These are phyloP conservation scores for Poecile montanus DNA, from an alignment of 2,797 vertebrate species.

Conservation along the genomic window DNA sequence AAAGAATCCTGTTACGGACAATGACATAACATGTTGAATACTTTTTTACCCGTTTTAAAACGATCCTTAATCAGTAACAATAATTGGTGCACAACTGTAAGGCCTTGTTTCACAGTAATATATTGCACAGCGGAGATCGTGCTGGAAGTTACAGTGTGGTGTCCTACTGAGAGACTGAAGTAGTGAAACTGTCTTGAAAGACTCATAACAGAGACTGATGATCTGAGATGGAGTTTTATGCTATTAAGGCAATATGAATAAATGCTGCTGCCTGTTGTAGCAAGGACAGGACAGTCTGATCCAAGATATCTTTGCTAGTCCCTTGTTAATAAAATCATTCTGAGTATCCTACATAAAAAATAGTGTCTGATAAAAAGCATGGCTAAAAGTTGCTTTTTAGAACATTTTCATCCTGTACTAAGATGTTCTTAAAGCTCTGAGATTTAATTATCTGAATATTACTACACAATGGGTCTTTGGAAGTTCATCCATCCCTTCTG, in stretches of 20 bases:
- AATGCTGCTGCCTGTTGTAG: neutral
- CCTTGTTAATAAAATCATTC: neutral
- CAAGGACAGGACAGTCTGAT: neutral
- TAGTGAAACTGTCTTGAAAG: conserved; percentile 23
- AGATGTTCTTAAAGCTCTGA: neutral
- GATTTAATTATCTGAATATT: neutral
- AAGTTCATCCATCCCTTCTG: neutral
- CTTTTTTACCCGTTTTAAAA: neutral
- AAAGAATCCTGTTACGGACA: neutral
- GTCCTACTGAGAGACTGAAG: neutral
- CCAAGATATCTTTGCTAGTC: neutral
- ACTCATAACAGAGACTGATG: neutral
- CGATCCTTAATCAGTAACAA: neutral
- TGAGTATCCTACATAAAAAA: neutral
- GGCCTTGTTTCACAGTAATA: neutral
- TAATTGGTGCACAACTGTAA: neutral
- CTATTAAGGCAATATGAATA: neutral
- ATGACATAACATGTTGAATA: neutral
- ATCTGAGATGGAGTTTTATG: neutral
- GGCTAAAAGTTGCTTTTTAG: neutral
- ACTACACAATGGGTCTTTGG: neutral
- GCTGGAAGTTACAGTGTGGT: neutral
- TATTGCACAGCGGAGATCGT: neutral
- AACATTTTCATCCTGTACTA: neutral
- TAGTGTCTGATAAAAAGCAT: neutral